A percentile compares a stretch with the other conserved stretches of the same genome.
These are phyloP conservation scores for Formicarius rufipectus DNA, from an alignment of 2,113 vertebrate species.

Conservation along the genomic window DNA sequence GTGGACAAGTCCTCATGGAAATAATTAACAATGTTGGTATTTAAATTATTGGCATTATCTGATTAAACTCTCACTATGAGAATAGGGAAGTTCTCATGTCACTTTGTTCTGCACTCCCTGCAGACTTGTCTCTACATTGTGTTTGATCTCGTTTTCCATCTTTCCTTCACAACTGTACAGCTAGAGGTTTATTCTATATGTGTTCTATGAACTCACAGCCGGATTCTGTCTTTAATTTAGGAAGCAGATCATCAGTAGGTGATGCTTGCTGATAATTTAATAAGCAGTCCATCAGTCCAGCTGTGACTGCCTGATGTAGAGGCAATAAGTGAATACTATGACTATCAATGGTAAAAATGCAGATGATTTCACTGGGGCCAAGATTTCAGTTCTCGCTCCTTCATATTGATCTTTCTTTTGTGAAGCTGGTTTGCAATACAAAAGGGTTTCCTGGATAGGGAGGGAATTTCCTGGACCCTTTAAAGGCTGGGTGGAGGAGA, in stretches of 20 bases:
- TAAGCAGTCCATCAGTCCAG: not conserved
- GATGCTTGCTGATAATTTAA: not conserved
- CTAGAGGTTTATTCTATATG: not conserved
- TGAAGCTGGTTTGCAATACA: not conserved
- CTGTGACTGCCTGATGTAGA: not conserved
- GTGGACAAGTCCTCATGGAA: slow-evolving; percentile 49
- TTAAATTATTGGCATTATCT: slow-evolving; percentile 54
- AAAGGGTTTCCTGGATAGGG: not conserved
- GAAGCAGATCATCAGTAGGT: not conserved
- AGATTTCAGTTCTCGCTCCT: not conserved
- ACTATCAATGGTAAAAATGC: accelerated
- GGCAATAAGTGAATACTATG: accelerated
- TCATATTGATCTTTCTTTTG: not conserved
- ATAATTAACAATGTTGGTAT: slow-evolving; percentile 67
- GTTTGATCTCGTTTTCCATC: slow-evolving; percentile 48
- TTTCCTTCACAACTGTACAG: not conserved
- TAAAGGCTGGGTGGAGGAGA: not conserved
- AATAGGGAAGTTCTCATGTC: slow-evolving; percentile 60
- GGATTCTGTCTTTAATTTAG: not conserved
- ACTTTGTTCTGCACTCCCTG: slow-evolving; percentile 44
- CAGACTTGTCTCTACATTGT: not conserved
- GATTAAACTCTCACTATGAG: slow-evolving; percentile 59
- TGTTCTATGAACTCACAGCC: not conserved
- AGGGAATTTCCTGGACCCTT: not conserved
- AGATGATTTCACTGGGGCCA: not conserved